These are phyloP conservation scores for Gambusia holbrooki DNA, from an alignment of 2,113 vertebrate genomes.

Conservation along the genomic window DNA sequence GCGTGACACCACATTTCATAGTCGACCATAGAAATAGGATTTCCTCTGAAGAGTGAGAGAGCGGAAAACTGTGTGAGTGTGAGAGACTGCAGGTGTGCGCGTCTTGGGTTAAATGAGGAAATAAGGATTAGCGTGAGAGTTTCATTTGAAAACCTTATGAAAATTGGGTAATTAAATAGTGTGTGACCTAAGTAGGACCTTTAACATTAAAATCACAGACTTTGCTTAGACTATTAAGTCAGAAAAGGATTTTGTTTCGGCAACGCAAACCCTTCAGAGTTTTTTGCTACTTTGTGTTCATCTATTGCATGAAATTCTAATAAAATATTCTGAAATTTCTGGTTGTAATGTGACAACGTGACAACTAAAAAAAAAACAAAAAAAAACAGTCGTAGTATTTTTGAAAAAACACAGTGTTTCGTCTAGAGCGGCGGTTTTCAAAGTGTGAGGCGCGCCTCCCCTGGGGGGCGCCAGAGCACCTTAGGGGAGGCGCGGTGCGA, in stretches of 20 bases:
- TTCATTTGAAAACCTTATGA: constrained; percentile 51
- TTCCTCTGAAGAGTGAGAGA: constrained; percentile 44
- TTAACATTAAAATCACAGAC: neutral
- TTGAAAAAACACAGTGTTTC: too few relatives aligned
- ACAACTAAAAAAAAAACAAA: too few relatives aligned
- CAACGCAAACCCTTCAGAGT: neutral
- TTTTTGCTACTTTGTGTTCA: neutral
- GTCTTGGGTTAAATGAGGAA: constrained; percentile 26
- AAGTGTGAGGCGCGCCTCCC: too few relatives aligned
- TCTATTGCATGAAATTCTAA: neutral
- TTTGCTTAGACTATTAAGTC: too few relatives aligned
- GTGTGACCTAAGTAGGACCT: neutral
- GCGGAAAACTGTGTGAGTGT: constrained; percentile 7
- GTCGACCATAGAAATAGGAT: constrained; percentile 40
- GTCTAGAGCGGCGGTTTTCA: too few relatives aligned
- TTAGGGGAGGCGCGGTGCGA: too few relatives aligned
- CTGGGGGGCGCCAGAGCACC: too few relatives aligned
- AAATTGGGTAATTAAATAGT: constrained; percentile 34
- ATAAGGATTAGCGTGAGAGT: constrained; percentile 46
- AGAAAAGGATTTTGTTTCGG: neutral
- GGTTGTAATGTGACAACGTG: too few relatives aligned
- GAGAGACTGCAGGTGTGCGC: neutral
- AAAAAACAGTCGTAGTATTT: neutral
- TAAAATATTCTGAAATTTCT: neutral
- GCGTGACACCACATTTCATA: constrained; percentile 17